These are phyloP conservation scores for Orchesellides sinensis DNA, from an alignment of 2,888 invertebrate genomes.

Conservation along the genomic window DNA sequence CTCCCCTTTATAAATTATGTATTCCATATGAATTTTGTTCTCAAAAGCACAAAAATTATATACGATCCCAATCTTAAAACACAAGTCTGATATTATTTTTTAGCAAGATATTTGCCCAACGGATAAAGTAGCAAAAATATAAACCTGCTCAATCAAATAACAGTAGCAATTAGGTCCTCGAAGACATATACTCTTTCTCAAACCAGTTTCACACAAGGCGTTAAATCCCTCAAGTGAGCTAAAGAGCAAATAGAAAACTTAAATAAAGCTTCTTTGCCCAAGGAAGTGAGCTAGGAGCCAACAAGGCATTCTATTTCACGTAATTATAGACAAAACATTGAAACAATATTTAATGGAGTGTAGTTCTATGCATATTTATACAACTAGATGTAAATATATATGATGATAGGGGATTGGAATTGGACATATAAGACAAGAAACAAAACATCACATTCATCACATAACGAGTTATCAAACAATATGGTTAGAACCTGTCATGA, in stretches of 20 bases:
- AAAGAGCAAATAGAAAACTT: conserved; percentile 55
- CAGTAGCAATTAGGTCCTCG: conserved; percentile 66
- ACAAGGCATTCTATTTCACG: conserved; percentile 41
- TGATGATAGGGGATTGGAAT: conserved; percentile 30
- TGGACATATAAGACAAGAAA: conserved; percentile 4
- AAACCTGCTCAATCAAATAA: conserved; percentile 63
- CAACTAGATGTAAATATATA: conserved; percentile 14
- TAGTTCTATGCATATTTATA: background rate
- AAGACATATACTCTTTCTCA: conserved; percentile 57
- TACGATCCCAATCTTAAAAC: too few species aligned
- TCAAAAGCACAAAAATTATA: background rate
- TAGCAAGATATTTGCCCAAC: conserved; percentile 40
- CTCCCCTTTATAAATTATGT: conserved; percentile 10
- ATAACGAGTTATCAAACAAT: conserved; percentile 63
- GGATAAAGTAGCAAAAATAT: conserved; percentile 39
- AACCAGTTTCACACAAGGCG: conserved; percentile 65
- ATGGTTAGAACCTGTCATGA: conserved; percentile 67
- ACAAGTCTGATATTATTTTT: conserved; percentile 21
- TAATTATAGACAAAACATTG: conserved; percentile 48
- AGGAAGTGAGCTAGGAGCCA: conserved; percentile 53
- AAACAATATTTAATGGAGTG: conserved; percentile 19
- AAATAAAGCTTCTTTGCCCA: conserved; percentile 40
- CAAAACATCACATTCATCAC: conserved; percentile 55
- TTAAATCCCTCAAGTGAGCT: conserved; percentile 39
- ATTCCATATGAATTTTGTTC: background rate